Conservation (phyloP, 2,888 invertebrate genomes). For the Adela reaumurella region DNA sequence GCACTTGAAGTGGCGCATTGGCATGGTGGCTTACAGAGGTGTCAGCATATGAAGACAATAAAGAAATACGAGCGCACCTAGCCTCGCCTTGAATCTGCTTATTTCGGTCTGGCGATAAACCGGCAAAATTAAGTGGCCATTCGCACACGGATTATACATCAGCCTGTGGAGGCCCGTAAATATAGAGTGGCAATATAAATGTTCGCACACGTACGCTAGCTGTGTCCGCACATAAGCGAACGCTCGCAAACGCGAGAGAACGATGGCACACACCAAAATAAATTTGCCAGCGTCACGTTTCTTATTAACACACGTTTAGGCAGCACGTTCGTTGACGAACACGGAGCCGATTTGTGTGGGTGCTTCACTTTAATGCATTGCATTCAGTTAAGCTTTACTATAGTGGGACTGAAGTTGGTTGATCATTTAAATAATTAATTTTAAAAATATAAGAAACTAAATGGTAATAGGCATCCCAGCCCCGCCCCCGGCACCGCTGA, state of each 20-base stretch:
- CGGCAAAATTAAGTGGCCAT: not conserved
- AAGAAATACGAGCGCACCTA: not conserved
- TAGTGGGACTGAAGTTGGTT: not conserved
- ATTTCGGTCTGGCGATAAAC: not conserved
- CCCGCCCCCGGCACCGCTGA: no score
- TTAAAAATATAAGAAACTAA: no score
- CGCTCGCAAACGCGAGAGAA: not conserved
- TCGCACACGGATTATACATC: not conserved
- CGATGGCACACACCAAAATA: not conserved
- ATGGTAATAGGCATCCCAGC: no score
- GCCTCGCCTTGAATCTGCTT: not conserved
- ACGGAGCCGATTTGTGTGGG: not conserved
- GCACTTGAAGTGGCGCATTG: no score
- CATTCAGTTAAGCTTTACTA: not conserved
- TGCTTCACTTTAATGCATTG: not conserved
- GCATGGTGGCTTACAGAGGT: no score
- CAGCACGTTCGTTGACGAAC: not conserved
- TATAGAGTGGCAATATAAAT: not conserved
- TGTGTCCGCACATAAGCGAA: not conserved
- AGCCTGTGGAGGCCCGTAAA: not conserved
- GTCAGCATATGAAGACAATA: no score
- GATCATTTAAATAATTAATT: no score
- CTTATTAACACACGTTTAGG: not conserved
- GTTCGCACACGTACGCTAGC: not conserved
- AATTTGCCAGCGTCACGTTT: not conserved